A percentile compares a stretch with the other conserved stretches of the same genome.
phyloP scores from a whole-genome alignment of 2,888 invertebrate species.

The Yponomeuta plumbellus region DNA sequence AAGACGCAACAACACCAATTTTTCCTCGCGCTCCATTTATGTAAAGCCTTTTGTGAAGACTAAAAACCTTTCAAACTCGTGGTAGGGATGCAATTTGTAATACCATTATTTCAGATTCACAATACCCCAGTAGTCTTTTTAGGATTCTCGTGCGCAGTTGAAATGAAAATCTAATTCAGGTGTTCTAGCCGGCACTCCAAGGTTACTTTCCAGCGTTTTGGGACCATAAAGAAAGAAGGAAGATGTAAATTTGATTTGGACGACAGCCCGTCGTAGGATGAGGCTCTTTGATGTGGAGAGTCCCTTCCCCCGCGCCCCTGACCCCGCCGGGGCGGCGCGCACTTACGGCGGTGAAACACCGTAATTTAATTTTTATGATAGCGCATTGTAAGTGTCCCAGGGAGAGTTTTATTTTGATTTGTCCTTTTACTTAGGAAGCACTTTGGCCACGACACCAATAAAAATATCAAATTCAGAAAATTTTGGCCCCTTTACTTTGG shows the following conservation, averaged over 20 bases:
- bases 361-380: constrained; percentile 76
- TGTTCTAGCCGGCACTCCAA: neutral
- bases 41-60: constrained; percentile 13
- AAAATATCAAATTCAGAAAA: constrained; percentile 12
- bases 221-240: constrained; percentile 59
- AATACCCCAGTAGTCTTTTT: constrained; percentile 2
- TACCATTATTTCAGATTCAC: neutral
- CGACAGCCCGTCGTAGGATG: constrained; percentile 47
- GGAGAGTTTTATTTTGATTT: constrained; percentile 57
- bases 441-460: constrained; percentile 23
- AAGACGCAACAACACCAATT: constrained; percentile 46
- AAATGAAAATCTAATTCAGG: neutral
- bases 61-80: neutral
- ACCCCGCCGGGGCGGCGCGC: constrained; percentile 60
- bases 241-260: constrained; percentile 71
- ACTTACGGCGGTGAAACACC: constrained; percentile 68
- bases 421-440: constrained; percentile 40
- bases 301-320: constrained; percentile 30
- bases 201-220: constrained; percentile 36
- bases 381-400: constrained; percentile 66
- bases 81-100: neutral
- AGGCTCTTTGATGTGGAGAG: constrained; percentile 68
- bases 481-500: neutral
- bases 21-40: constrained; percentile 41
- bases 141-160: neutral